Evolutionary conservation across 2,888 invertebrate species (phyloP), one percentile per base, ranked within the genome.

Genomic region (Holacanthella duospinosa): DNA sequence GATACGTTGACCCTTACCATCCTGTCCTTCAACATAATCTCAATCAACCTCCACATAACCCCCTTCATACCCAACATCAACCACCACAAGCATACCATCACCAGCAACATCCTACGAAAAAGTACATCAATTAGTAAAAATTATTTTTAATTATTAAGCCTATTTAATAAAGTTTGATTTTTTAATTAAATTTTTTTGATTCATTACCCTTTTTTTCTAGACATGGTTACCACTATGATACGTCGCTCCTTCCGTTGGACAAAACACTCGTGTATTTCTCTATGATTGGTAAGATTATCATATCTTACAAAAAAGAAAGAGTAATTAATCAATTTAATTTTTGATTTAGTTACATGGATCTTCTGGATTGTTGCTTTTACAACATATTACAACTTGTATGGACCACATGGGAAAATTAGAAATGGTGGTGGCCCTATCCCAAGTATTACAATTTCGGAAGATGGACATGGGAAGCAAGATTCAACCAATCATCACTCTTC

Each of bases 291-390:
- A 9, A 48, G 48, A n/a, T 36, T 36, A 36, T 36, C 36, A 16
- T 36, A 9, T 6, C 36, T 36, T 36, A 9, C 36, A 36, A 6
- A 48, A 48, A 9, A 9, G 6, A 48, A 36, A 36, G 16, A 36
- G 16, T 12, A 36, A 12, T 16, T 16, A 36, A 36, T 36, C 36
- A 36, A 36, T 36, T 36, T 36, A 6, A 16, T 16, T 36, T 36
- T 9, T 36, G 36, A 36, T 36, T 36, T 36, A 59, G 25, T 48
- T 21, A 66, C 68, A 1, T 70, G 71, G 69, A 62, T 70, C 54
- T 70, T 72, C 43, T 71, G 71, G 69, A 29, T 67, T 43, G 61
- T 67, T 26, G 64, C 68, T 9, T 66, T 69, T 57, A 59, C 62
- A n/a, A 61, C 65, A 2, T 72, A 71, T 27, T 66, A 66, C 61